phyloP scores from a whole-genome alignment of 2,888 invertebrate species.

The Hydropsyche betteni region DNA sequence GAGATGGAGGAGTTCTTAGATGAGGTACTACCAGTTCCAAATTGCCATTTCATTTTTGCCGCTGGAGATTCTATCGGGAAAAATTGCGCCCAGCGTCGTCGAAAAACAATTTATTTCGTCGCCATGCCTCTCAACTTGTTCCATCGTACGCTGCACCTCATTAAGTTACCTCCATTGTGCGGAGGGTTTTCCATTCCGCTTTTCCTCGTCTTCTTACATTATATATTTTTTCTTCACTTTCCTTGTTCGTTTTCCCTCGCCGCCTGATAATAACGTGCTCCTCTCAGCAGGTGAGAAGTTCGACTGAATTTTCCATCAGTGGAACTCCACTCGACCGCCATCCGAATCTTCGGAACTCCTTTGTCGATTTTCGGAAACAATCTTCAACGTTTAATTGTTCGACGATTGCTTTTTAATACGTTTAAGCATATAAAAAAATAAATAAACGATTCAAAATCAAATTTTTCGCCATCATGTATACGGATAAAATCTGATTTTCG shows the following conservation, averaged over 20 bases:
- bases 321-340: slow-evolving; percentile 22
- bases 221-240: background rate
- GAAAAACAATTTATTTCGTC: slow-evolving; percentile 36
- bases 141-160: slow-evolving; percentile 44
- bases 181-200: slow-evolving; percentile 35
- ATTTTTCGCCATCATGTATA: no score
- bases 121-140: slow-evolving; percentile 38
- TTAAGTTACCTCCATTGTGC: slow-evolving; percentile 45
- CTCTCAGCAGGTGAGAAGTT: slow-evolving; percentile 40
- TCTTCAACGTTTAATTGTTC: background rate
- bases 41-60: no score
- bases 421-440: no score
- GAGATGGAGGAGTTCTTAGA: no score
- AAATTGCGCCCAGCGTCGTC: no score
- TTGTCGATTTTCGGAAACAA: background rate
- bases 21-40: no score
- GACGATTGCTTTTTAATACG: background rate
- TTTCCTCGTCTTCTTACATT: background rate
- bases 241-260: background rate
- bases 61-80: no score
- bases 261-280: slow-evolving; percentile 40
- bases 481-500: no score
- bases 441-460: no score
- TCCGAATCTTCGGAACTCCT: slow-evolving; percentile 13
- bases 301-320: slow-evolving; percentile 32